Base-by-base conservation (phyloP, 2,113 vertebrate species). In the Ailuropoda melanoleuca region DNA sequence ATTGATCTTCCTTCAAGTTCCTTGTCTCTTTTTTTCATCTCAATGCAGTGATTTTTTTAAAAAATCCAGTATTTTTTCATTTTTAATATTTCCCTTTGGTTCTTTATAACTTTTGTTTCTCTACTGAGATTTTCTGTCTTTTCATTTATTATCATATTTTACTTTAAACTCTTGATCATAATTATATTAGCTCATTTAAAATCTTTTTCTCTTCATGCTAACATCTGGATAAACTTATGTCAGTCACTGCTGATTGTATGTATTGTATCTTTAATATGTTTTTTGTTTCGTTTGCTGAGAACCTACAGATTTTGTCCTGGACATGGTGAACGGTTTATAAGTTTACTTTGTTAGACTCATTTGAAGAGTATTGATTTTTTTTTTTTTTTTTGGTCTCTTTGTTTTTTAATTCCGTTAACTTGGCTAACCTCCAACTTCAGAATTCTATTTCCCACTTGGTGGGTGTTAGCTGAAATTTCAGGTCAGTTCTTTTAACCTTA, bases 121-220 rank as follows among this genome's bases (percentile, higher is more conserved):
- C 23, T 15, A 11, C 6, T 43, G 34, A 87, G 4, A 15, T 81
- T 85, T 89, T 92, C 64, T 70, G 1, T 46, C 34, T 94, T 86
- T 95, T 89, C 8, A 53, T 92, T 95, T 74, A 62, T 88, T 92
- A 39, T 86, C 9, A 83, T 24, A 72, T 88, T 91, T 96, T 94
- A 60, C 29, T 88, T 92, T 92, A 92, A 62, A 43, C 50, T 13
- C 11, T 95, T 85, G 58, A 48, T 88, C 18, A 60, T 39, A 82
- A 46, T 60, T 81, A 46, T 64, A 82, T 55, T 81, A 96, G 39
- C 39, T 97, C 55, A 91, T 75, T 88, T 80, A n/a, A 87, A 97
- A 72, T 80, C 13, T 9, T 90, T 83, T 34, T 96, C 18, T 85
- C 17, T 9, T 86, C 74, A 89, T 92, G 93, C 43, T 6, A 60